Conservation (phyloP, 2,888 invertebrate species). For the Cataglyphis livida region DNA sequence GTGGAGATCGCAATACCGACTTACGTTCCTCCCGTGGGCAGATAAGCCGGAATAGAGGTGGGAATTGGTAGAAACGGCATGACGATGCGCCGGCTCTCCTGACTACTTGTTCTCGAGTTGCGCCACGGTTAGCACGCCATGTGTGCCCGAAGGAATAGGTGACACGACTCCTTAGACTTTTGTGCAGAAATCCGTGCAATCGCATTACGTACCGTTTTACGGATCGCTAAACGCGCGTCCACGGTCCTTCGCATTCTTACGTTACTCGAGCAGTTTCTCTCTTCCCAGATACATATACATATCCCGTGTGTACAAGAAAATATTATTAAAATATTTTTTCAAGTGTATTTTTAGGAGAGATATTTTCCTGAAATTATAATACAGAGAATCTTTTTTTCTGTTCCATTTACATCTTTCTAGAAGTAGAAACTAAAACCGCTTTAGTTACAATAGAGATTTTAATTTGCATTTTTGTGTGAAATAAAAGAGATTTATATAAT, state of each 20-base stretch:
- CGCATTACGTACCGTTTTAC: slow-evolving; percentile 45
- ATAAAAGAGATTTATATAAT: neutral
- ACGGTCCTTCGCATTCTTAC: neutral
- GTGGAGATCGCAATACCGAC: slow-evolving; percentile 64
- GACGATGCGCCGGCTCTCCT: slow-evolving; percentile 55
- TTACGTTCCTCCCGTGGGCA: slow-evolving; percentile 65
- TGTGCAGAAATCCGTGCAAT: slow-evolving; percentile 49
- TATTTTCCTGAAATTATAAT: neutral
- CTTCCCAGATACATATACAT: neutral
- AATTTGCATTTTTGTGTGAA: neutral
- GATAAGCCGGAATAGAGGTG: slow-evolving; percentile 67
- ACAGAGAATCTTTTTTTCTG: neutral
- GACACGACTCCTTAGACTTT: slow-evolving; percentile 52
- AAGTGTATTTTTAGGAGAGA: neutral
- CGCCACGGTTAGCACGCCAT: slow-evolving; percentile 21
- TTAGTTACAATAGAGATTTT: neutral
- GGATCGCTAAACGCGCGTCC: slow-evolving; percentile 35
- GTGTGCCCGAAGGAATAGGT: slow-evolving; percentile 51
- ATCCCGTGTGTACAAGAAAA: neutral
- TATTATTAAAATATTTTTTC: neutral
- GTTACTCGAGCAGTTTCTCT: neutral
- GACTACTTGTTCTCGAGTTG: slow-evolving; percentile 45
- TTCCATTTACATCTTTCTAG: neutral
- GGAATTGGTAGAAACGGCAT: slow-evolving; percentile 57
- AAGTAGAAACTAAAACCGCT: neutral